Evolutionary conservation across 2,797 vertebrate species (phyloP).

Genomic region (Danio choprae): DNA sequence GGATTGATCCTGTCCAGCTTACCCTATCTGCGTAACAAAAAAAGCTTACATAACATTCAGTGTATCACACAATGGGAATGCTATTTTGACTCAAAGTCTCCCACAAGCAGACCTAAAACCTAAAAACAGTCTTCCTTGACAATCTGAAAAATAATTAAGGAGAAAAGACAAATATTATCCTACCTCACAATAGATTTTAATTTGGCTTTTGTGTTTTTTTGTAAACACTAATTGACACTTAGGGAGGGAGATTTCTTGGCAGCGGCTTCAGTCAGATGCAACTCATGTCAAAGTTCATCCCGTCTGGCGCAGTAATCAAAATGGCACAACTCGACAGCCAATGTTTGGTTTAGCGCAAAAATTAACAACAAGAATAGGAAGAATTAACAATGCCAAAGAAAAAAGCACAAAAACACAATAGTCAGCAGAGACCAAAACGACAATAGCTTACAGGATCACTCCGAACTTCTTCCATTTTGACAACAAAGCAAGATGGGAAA

Average conservation of each 20-base stretch:
- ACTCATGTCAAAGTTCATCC: conserved; percentile 37
- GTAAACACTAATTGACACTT: conserved; percentile 47
- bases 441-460: conserved; percentile 48
- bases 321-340: conserved; percentile 18
- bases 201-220: conserved; percentile 16
- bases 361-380: conserved; percentile 21
- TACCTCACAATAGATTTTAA: conserved; percentile 34
- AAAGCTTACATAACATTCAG: conserved; percentile 41
- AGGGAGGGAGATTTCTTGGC: conserved; percentile 37
- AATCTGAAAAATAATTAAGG: conserved; percentile 42
- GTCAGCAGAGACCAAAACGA: conserved; percentile 37
- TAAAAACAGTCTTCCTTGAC: neutral
- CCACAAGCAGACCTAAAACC: neutral
- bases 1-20: conserved; percentile 47
- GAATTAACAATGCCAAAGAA: neutral
- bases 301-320: conserved; percentile 40
- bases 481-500: conserved; percentile 64
- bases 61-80: conserved; percentile 19
- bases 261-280: conserved; percentile 35
- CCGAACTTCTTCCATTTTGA: conserved; percentile 46
- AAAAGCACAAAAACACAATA: conserved; percentile 14
- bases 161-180: conserved; percentile 21
- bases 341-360: conserved; percentile 7
- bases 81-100: conserved; percentile 13
- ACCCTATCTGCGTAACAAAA: conserved; percentile 42